Conservation (phyloP, 1,140 invertebrate genomes). For the Nomia melanderi region DNA sequence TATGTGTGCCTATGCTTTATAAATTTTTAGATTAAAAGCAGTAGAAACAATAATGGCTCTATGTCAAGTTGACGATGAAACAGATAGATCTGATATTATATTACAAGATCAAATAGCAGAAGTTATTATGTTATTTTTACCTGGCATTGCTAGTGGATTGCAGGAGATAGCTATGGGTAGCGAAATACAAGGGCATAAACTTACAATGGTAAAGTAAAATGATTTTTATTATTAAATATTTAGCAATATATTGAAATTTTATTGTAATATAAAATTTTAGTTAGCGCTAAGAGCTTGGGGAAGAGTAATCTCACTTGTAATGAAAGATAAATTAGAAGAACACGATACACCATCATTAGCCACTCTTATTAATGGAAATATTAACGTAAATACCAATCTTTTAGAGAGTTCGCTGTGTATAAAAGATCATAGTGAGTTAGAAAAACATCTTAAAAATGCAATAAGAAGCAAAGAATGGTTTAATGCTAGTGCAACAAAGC, state of each 20-base stretch:
- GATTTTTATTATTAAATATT: constrained; percentile 41
- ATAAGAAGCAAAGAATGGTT: constrained; percentile 82
- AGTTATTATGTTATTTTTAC: constrained; percentile 83
- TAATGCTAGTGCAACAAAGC: constrained; percentile 81
- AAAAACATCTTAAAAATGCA: constrained; percentile 77
- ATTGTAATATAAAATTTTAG: constrained; percentile 69
- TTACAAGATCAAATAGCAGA: constrained; percentile 81
- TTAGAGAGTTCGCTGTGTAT: constrained; percentile 38
- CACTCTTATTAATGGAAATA: constrained; percentile 14
- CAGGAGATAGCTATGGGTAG: constrained; percentile 81
- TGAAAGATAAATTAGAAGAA: constrained; percentile 76
- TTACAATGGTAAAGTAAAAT: constrained; percentile 81
- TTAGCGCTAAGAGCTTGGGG: constrained; percentile 80
- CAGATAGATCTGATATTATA: constrained; percentile 74
- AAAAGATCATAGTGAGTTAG: constrained; percentile 62
- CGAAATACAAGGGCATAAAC: constrained; percentile 83
- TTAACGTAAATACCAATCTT: constrained; percentile 23
- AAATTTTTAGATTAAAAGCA: constrained; percentile 79
- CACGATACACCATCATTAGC: constrained; percentile 24
- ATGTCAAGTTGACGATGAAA: constrained; percentile 80
- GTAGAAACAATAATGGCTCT: constrained; percentile 83
- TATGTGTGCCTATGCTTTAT: background rate
- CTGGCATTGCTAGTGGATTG: constrained; percentile 83
- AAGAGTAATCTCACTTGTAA: constrained; percentile 78
- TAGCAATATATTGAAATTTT: constrained; percentile 22